A percentile compares a stretch with the other conserved stretches of the same genome.
Evolutionary conservation across 2,113 vertebrate genomes (phyloP).

Genomic region (Daphoenositta chrysoptera): DNA sequence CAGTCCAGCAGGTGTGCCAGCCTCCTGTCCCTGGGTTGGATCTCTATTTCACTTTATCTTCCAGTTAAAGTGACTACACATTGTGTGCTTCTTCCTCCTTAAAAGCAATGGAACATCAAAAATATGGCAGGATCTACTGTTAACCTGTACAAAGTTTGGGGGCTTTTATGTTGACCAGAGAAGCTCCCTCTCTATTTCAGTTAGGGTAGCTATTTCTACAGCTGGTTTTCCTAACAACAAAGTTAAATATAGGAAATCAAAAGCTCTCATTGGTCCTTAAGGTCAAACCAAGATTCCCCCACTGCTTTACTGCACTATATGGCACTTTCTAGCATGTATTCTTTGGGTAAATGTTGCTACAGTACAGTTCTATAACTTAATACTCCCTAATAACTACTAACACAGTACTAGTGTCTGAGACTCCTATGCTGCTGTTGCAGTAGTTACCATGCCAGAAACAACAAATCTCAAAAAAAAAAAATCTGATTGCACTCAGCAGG

Average conservation of each 20-base stretch:
- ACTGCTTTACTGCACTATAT: neutral
- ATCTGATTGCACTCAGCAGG: neutral
- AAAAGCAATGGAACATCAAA: neutral
- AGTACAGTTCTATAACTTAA: neutral
- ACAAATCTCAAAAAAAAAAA: neutral
- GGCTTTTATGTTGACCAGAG: neutral
- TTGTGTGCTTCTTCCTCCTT: neutral
- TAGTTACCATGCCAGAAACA: neutral
- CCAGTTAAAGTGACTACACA: neutral
- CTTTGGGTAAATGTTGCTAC: neutral
- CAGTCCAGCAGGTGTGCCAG: neutral
- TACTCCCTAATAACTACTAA: neutral
- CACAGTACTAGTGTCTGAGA: neutral
- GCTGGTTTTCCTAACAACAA: neutral
- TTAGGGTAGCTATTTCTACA: neutral
- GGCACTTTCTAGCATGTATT: neutral
- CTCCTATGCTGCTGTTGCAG: neutral
- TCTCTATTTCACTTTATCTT: neutral
- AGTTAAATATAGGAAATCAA: neutral
- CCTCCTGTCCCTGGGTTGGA: neutral
- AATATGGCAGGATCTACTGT: neutral
- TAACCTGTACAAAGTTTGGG: neutral
- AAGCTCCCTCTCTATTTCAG: neutral
- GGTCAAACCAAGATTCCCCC: neutral
- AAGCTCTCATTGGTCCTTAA: neutral